Evolutionary conservation across 2,797 vertebrate species (phyloP).

Genomic region (Ibycter americanus): DNA sequence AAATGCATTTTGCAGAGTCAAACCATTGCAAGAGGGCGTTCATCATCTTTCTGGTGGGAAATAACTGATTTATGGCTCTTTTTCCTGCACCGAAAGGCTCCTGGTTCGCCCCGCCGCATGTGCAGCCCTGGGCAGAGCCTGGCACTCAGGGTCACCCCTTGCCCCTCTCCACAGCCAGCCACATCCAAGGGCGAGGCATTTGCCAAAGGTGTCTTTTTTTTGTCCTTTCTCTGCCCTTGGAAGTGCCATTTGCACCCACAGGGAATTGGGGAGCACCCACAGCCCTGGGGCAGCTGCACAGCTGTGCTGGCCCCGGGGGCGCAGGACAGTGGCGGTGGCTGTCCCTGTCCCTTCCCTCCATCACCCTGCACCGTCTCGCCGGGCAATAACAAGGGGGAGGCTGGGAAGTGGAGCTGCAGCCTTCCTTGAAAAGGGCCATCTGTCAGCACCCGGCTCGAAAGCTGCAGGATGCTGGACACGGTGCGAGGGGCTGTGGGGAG

Average conservation of each 20-base stretch:
- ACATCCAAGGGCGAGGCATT: not conserved
- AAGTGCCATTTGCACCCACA: not conserved
- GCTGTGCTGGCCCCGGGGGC: not conserved
- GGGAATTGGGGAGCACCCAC: rapidly evolving
- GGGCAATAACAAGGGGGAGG: not conserved
- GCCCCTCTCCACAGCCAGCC: rapidly evolving
- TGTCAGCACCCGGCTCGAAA: rapidly evolving
- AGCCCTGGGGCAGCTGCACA: not conserved
- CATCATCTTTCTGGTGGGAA: not conserved
- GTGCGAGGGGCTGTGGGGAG: not conserved
- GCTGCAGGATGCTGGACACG: not conserved
- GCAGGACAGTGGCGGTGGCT: rapidly evolving
- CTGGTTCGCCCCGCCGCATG: not conserved
- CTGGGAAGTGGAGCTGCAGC: not conserved
- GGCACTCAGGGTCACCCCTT: rapidly evolving
- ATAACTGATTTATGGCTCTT: not conserved
- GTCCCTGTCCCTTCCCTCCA: not conserved
- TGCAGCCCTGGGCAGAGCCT: not conserved
- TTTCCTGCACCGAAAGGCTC: rapidly evolving
- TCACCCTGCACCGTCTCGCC: rapidly evolving
- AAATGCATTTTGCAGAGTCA: not conserved
- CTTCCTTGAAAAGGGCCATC: not conserved
- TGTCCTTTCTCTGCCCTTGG: rapidly evolving
- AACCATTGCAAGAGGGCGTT: not conserved
- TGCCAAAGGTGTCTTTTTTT: not conserved